Percentiles rank a stretch among this genome's conserved stretches.
These are phyloP conservation scores for Elaeidobius kamerunicus DNA, from an alignment of 2,888 invertebrate genomes.

Conservation along the genomic window DNA sequence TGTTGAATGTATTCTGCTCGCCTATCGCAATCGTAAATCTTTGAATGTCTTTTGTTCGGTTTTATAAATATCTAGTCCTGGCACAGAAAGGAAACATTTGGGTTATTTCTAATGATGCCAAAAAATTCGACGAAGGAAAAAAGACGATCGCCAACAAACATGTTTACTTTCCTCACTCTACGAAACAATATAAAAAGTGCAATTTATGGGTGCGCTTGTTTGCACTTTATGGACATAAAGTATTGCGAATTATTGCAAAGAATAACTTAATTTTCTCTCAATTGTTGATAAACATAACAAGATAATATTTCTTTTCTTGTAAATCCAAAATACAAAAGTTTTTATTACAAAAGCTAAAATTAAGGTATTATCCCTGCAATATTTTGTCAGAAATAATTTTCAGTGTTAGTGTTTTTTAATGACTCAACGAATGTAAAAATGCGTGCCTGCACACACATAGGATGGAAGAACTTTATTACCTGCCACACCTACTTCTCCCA, in stretches of 20 bases:
- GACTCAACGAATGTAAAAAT: slow-evolving; percentile 22
- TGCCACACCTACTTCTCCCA: slow-evolving; percentile 42
- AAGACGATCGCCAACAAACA: slow-evolving; percentile 18
- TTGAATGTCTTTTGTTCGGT: slow-evolving; percentile 28
- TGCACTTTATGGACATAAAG: slow-evolving; percentile 1
- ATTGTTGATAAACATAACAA: not conserved
- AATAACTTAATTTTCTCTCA: no score
- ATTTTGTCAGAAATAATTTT: slow-evolving; percentile 10
- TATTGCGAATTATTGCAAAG: no score
- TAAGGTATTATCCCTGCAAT: slow-evolving; percentile 16
- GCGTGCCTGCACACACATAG: slow-evolving; percentile 31
- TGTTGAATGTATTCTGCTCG: slow-evolving; percentile 20
- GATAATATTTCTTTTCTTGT: not conserved
- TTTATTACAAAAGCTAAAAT: slow-evolving; percentile 8
- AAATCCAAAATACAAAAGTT: not conserved
- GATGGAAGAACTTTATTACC: slow-evolving; percentile 39
- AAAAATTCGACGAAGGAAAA: slow-evolving; percentile 18
- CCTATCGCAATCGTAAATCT: slow-evolving; percentile 29
- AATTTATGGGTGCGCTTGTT: slow-evolving; percentile 7
- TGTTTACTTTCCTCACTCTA: slow-evolving; percentile 22
- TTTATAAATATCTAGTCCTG: slow-evolving; percentile 25
- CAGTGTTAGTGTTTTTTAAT: slow-evolving; percentile 28
- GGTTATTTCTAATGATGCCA: slow-evolving; percentile 30
- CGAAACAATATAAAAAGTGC: slow-evolving; percentile 7
- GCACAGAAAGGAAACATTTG: slow-evolving; percentile 27